Evolutionary conservation across 2,888 invertebrate species (phyloP).

Genomic region (Vanessa cardui): DNA sequence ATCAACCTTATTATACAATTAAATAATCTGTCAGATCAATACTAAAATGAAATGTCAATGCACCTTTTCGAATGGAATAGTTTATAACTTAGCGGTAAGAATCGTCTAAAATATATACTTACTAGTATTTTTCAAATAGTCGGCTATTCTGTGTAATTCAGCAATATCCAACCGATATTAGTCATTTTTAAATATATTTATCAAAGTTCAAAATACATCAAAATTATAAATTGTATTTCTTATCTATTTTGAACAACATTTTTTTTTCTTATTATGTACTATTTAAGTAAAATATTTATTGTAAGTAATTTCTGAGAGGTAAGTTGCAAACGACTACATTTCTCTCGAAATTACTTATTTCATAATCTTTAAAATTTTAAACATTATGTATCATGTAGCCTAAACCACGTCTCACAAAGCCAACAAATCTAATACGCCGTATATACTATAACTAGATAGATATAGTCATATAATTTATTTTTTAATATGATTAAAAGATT

Average conservation of each 20-base stretch:
- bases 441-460: slow-evolving; percentile 14
- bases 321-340: not conserved
- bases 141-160: no score
- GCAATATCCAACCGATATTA: no score
- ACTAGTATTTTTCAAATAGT: no score
- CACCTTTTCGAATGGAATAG: not conserved
- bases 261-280: not conserved
- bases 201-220: no score
- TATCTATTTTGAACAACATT: no score
- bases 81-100: not conserved
- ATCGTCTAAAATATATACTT: no score
- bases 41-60: not conserved
- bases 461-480: slow-evolving; percentile 28
- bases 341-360: not conserved
- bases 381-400: slow-evolving; percentile 1
- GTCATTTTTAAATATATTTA: no score
- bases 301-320: no score
- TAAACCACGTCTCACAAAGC: slow-evolving; percentile 4
- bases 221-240: no score
- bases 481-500: slow-evolving; percentile 28
- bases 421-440: not conserved
- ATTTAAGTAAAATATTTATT: not conserved
- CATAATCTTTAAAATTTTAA: not conserved
- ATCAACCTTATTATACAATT: not conserved
- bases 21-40: not conserved